Conservation (phyloP, 2,113 vertebrate genomes). For the Scatophagus argus region DNA sequence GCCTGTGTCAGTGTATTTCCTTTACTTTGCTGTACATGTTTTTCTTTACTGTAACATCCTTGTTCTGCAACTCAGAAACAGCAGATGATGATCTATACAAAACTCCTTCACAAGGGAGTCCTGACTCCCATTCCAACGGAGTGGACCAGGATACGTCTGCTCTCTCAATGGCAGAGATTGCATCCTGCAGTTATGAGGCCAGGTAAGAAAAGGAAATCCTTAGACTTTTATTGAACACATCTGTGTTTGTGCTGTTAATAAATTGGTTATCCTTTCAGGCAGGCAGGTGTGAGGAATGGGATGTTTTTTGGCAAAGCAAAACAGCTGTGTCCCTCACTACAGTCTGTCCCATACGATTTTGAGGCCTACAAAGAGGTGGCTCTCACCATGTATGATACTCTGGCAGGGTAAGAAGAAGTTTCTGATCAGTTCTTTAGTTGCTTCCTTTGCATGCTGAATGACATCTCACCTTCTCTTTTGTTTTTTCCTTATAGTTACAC, state of each 20-base stretch:
- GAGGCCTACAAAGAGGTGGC: slow-evolving; percentile 95
- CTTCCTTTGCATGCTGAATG: background rate
- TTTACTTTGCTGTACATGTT: background rate
- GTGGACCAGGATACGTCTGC: slow-evolving; percentile 79
- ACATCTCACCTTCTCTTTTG: background rate
- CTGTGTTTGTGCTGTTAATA: background rate
- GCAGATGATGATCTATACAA: slow-evolving; percentile 79
- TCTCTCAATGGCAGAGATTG: slow-evolving; percentile 97
- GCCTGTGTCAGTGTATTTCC: background rate
- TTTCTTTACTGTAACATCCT: slow-evolving; percentile 1
- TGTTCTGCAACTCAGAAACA: slow-evolving; percentile 62
- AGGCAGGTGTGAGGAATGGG: slow-evolving; percentile 94
- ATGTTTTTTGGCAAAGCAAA: slow-evolving; percentile 99
- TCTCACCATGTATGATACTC: slow-evolving; percentile 90
- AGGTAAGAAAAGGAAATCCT: slow-evolving; percentile 82
- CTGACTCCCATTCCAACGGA: slow-evolving; percentile 81
- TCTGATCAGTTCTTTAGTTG: background rate
- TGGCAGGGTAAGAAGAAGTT: slow-evolving; percentile 88
- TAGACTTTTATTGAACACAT: background rate
- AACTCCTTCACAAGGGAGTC: slow-evolving; percentile 83
- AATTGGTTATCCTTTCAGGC: slow-evolving; percentile 80
- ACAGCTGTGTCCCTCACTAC: slow-evolving; percentile 91
- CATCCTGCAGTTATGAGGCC: slow-evolving; percentile 98
- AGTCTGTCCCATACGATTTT: slow-evolving; percentile 95
- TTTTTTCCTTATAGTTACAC: slow-evolving; percentile 88